Evolutionary conservation across 2,888 invertebrate species (phyloP).

Genomic region (Acanthosoma haemorrhoidale): DNA sequence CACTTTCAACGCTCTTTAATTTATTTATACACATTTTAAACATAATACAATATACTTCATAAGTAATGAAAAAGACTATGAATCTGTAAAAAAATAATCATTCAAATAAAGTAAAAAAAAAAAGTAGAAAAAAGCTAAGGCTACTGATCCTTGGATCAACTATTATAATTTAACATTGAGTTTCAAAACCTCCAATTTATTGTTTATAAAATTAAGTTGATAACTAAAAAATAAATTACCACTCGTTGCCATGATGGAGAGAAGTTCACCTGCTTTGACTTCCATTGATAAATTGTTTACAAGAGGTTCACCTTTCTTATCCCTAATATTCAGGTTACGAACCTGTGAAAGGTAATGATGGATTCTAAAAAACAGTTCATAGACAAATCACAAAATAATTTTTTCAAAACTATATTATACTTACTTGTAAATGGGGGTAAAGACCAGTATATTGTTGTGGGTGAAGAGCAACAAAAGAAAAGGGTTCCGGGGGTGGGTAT

Average conservation of each 20-base stretch:
- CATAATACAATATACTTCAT: too few species aligned
- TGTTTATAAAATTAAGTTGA: background rate
- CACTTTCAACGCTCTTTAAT: too few species aligned
- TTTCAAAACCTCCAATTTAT: too few species aligned
- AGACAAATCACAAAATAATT: background rate
- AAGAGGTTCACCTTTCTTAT: constrained; percentile 52
- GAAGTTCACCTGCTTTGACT: constrained; percentile 81
- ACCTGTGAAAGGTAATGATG: constrained; percentile 48
- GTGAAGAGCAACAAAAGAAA: constrained; percentile 38
- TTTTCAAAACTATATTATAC: background rate
- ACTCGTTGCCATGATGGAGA: constrained; percentile 85
- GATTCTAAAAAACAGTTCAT: background rate
- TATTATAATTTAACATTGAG: too few species aligned
- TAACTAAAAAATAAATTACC: constrained; percentile 38
- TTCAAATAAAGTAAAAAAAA: too few species aligned
- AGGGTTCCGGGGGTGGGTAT: constrained; percentile 34
- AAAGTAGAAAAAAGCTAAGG: too few species aligned
- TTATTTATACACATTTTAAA: too few species aligned
- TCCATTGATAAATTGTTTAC: constrained; percentile 78
- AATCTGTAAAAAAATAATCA: too few species aligned
- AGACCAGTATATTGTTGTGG: constrained; percentile 44
- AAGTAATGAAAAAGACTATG: too few species aligned
- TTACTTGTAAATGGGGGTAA: constrained; percentile 62
- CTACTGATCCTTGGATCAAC: too few species aligned
- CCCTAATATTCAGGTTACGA: constrained; percentile 59